Conservation (phyloP, 2,888 invertebrate species). For the Geophilus truncorum region DNA sequence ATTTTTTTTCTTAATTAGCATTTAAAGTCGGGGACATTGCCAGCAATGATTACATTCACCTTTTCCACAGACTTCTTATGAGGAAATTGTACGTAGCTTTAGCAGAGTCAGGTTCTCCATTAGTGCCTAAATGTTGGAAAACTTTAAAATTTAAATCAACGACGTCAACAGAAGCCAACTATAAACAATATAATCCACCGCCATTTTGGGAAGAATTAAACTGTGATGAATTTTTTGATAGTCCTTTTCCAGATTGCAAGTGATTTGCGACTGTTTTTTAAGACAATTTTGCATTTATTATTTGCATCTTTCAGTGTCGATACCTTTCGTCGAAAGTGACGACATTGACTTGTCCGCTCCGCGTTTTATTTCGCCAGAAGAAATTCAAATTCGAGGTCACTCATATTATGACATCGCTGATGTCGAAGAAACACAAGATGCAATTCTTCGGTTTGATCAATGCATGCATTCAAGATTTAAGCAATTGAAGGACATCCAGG, state of each 20-base stretch:
- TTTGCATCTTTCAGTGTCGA: background rate
- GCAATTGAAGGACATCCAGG: background rate
- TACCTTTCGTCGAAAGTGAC: background rate
- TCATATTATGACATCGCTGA: background rate
- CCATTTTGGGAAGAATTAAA: background rate
- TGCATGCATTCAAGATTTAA: background rate
- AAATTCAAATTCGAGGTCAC: background rate
- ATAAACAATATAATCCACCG: background rate
- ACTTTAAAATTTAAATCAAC: background rate
- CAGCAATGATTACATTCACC: background rate
- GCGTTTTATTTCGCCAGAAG: background rate
- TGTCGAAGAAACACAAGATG: background rate
- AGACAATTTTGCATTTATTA: background rate
- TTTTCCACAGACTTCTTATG: background rate
- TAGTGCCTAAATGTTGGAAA: background rate
- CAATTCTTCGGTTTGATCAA: background rate
- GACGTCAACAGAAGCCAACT: background rate
- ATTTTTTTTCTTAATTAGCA: background rate
- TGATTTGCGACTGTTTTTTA: background rate
- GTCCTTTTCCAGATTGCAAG: background rate
- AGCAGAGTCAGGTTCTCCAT: background rate
- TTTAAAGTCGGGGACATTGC: background rate
- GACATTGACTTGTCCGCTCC: background rate
- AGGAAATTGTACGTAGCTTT: background rate
- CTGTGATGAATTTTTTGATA: background rate